phyloP scores from a whole-genome alignment of 1,140 invertebrate genomes.

The Radopholus similis region DNA sequence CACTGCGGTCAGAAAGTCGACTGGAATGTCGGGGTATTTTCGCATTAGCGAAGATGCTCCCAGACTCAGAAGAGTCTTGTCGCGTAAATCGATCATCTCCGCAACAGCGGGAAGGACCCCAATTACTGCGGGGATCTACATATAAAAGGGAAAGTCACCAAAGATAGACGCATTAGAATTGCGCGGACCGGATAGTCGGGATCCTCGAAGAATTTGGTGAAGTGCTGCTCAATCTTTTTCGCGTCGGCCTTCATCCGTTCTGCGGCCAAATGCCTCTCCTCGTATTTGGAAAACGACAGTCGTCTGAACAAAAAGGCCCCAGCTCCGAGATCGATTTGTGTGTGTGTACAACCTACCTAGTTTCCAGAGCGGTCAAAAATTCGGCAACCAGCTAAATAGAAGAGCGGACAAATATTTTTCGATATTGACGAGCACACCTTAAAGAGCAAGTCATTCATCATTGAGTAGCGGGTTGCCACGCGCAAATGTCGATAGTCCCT shows the following conservation, averaged over 20 bases:
- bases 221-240: constrained; percentile 31
- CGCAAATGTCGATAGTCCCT: constrained; percentile 40
- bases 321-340: background rate
- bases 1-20: constrained; percentile 30
- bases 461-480: constrained; percentile 24
- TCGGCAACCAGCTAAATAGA: constrained; percentile 37
- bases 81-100: constrained; percentile 39
- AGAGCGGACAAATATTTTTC: too few species aligned
- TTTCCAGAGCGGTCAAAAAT: constrained; percentile 43
- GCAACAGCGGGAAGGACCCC: constrained; percentile 36
- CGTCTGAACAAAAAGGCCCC: constrained; percentile 13
- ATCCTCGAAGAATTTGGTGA: constrained; percentile 25
- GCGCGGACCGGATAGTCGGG: constrained; percentile 26
- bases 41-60: constrained; percentile 39
- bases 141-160: background rate
- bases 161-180: constrained; percentile 6
- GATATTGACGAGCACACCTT: too few species aligned
- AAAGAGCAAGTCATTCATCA: constrained; percentile 39
- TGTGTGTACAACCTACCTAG: background rate
- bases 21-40: constrained; percentile 43
- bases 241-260: constrained; percentile 36
- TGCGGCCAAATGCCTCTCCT: constrained; percentile 41
- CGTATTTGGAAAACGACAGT: constrained; percentile 39
- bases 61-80: constrained; percentile 35
- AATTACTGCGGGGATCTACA: constrained; percentile 30